A percentile compares a stretch with the other conserved stretches of the same genome.
Conservation (phyloP, 2,888 invertebrate genomes). For the Drosophila pseudotalamancana region DNA sequence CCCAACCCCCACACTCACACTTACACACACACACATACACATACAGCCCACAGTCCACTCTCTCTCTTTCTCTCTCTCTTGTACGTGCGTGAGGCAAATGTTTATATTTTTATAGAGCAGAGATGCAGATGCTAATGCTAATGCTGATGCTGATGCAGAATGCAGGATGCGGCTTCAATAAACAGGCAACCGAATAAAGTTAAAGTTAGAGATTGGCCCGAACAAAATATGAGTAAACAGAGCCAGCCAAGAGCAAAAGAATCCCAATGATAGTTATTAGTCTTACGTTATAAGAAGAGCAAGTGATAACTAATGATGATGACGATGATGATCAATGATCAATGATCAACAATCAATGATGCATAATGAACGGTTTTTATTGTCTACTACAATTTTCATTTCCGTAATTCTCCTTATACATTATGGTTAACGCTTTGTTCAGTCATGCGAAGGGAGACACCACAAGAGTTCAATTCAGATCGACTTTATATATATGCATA, state of each 20-base stretch:
- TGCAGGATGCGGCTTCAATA: background rate
- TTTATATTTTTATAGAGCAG: constrained; percentile 67
- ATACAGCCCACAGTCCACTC: background rate
- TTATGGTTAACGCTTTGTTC: constrained; percentile 30
- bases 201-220: constrained; percentile 24
- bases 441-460: constrained; percentile 17
- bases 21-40: background rate
- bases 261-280: constrained; percentile 78
- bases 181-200: constrained; percentile 22
- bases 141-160: constrained; percentile 4
- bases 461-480: constrained; percentile 18
- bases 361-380: constrained; percentile 46
- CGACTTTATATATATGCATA: no score
- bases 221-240: constrained; percentile 28
- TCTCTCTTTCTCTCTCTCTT: constrained; percentile 3
- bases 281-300: constrained; percentile 71
- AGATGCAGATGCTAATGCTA: background rate
- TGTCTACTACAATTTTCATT: constrained; percentile 41
- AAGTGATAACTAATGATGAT: constrained; percentile 70
- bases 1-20: background rate
- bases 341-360: constrained; percentile 8
- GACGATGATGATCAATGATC: constrained; percentile 28
- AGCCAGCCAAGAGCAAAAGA: constrained; percentile 58
- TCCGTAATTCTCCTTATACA: constrained; percentile 22
- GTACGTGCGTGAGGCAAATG: constrained; percentile 36